Evolutionary conservation across 2,888 invertebrate species (phyloP), one percentile per base, ranked within the genome.

Genomic region (Chydorus sphaericus): DNA sequence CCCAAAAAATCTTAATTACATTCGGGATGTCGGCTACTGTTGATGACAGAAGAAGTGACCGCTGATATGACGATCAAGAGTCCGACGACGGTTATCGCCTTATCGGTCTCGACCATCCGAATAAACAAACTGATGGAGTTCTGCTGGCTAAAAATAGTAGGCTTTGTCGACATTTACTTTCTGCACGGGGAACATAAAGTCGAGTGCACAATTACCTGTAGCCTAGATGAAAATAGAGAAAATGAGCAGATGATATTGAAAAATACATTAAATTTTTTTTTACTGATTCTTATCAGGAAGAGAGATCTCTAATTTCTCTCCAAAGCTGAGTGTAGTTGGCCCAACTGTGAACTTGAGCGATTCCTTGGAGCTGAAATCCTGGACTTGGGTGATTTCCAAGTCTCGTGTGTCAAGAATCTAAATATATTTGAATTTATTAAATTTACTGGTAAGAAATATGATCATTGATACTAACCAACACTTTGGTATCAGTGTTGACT

Each of bases 141-240:
- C n/a, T n/a, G n/a, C n/a, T n/a, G n/a, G n/a, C n/a, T n/a, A n/a
- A n/a, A n/a, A n/a, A n/a, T n/a, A n/a, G n/a, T n/a, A n/a, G n/a
- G n/a, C n/a, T n/a, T n/a, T n/a, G n/a, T n/a, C n/a, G n/a, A n/a
- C n/a, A n/a, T n/a, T n/a, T n/a, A n/a, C n/a, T n/a, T n/a, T n/a
- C n/a, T n/a, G n/a, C n/a, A n/a, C n/a, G n/a, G n/a, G n/a, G 83
- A 79, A n/a, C 80, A 77, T 0, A 90, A 89, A 65, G 78, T 78
- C 71, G 91, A 93, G 55, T 78, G 73, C 62, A 93, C 65, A 20
- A 61, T 33, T 11, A 69, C 56, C 8, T 59, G 58, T 29, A 58
- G 54, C 26, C 62, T 64, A n/a, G n/a, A n/a, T n/a, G n/a, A n/a
- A n/a, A n/a, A n/a, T n/a, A n/a, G n/a, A n/a, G n/a, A n/a, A n/a